Evolutionary conservation across 2,797 vertebrate species (phyloP), one percentile per base, ranked within the genome.

Genomic region (Lagorchestes hirsutus): DNA sequence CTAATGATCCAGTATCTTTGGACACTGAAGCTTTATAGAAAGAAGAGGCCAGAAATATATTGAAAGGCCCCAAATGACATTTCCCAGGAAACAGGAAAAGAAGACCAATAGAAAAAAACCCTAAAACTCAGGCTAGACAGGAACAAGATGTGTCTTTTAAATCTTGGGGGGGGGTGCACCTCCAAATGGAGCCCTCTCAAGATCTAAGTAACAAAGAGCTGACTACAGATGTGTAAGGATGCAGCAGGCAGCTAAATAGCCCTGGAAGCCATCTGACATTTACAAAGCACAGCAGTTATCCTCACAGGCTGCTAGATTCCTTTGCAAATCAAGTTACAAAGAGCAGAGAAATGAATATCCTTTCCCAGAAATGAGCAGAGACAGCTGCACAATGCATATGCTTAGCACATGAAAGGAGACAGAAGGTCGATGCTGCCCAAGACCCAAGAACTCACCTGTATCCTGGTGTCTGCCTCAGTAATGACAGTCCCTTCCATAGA

Each of bases 241-340:
- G 18, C 90, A 22, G 16, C 28, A 91, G 52, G 52, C 50, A 91
- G 90, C 90, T 54, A 54, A 55, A 91, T 24, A 91, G 16, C 54
- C 50, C 54, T 16, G 29, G 90, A 29, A 91, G 31, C 50, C 54
- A 55, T 91, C 6, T 91, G 90, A 91, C 90, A 91, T 91, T 91
- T 91, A 55, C 52, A 91, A 52, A 91, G 90, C 90, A 82, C 74
- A 55, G 90, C 54, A 54, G 28, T 54, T 55, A 91, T 91, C 52
- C 90, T 55, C 14, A 46, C 0, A 1, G 28, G 27, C 27, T 91
- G 31, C 90, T 54, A 54, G 90, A 91, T 91, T 91, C 90, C 90
- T 91, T 91, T 91, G 90, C 90, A 91, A 91, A 91, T 91, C 28
- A 52, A 91, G 90, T 91, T 54, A 91, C 90, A 91, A 91, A 91